Evolutionary conservation across 2,888 invertebrate species (phyloP).

Genomic region (Mythimna albipuncta): DNA sequence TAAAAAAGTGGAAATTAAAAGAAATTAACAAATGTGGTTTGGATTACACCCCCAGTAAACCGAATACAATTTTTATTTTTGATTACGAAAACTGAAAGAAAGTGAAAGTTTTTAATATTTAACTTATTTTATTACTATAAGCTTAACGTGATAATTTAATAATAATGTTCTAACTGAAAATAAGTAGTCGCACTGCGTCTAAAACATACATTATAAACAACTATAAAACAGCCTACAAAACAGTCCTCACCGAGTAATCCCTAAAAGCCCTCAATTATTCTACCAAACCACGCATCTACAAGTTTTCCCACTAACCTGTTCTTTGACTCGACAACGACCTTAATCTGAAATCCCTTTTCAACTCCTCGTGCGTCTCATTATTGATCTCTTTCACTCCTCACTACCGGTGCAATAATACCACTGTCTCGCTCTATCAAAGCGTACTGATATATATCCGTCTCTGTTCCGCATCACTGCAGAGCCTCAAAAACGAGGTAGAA

Average conservation of each 20-base stretch:
- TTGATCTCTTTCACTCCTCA: constrained; percentile 91
- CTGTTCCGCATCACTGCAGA: constrained; percentile 88
- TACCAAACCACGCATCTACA: constrained; percentile 66
- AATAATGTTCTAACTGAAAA: background rate
- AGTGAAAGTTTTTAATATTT: background rate
- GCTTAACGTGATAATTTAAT: background rate
- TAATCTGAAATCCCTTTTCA: constrained; percentile 91
- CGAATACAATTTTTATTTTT: background rate
- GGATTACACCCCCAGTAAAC: no score
- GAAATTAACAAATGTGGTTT: no score
- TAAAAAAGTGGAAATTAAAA: background rate
- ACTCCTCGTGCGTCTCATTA: constrained; percentile 91
- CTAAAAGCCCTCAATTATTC: constrained; percentile 11
- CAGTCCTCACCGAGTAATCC: constrained; percentile 39
- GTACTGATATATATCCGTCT: constrained; percentile 71
- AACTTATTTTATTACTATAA: background rate
- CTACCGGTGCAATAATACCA: constrained; percentile 89
- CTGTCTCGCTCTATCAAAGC: constrained; percentile 72
- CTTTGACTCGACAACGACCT: constrained; percentile 90
- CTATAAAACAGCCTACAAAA: background rate
- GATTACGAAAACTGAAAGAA: background rate
- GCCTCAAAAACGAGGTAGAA: constrained; percentile 89
- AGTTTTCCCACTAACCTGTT: constrained; percentile 80
- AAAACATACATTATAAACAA: background rate
- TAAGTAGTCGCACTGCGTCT: background rate